Conservation (phyloP, 2,888 invertebrate genomes). For the Plebejus melissa region DNA sequence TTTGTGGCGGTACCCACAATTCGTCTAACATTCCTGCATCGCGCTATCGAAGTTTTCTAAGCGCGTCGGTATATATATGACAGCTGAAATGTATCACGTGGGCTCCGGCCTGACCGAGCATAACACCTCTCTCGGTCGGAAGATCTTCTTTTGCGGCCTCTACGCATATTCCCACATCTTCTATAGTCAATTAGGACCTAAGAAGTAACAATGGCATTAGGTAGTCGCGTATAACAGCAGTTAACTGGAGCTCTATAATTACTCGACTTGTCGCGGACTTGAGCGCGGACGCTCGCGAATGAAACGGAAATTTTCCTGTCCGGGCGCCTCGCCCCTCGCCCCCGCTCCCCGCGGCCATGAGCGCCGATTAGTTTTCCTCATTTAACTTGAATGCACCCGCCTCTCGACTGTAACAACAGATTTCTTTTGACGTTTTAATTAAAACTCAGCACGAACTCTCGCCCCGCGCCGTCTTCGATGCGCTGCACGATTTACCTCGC, state of each 20-base stretch:
- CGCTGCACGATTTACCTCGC: not conserved
- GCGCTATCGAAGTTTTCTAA: too few species aligned
- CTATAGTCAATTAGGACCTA: not conserved
- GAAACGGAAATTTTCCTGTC: not conserved
- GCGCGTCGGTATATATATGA: too few species aligned
- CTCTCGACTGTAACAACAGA: not conserved
- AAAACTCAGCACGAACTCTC: not conserved
- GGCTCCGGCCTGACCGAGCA: too few species aligned
- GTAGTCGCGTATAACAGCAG: not conserved
- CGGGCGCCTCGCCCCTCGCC: not conserved
- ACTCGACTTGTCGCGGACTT: not conserved
- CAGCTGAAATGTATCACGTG: too few species aligned
- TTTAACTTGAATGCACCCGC: not conserved
- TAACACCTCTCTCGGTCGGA: too few species aligned
- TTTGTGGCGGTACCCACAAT: too few species aligned
- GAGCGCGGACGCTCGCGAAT: not conserved
- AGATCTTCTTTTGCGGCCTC: too few species aligned
- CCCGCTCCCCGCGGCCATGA: not conserved
- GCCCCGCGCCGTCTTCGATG: not conserved
- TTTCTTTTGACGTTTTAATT: constrained; percentile 18
- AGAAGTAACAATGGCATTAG: not conserved
- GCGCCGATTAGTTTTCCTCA: not conserved
- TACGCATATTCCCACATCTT: too few species aligned
- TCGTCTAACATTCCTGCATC: too few species aligned
- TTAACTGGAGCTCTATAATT: not conserved